Conservation (phyloP, 2,113 vertebrate genomes). For the Scatophagus argus region DNA sequence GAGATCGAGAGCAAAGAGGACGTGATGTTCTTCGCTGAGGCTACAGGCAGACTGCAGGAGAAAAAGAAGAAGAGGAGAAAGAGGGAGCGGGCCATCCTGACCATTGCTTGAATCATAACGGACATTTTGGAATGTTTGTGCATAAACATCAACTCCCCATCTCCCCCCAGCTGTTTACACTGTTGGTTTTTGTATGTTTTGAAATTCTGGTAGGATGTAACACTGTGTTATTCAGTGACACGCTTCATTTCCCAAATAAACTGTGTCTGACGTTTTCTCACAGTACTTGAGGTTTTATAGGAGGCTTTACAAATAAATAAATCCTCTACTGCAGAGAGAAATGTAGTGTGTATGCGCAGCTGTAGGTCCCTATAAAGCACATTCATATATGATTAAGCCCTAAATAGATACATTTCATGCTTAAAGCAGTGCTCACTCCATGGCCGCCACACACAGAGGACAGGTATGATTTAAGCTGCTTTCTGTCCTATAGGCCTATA, state of each 20-base stretch:
- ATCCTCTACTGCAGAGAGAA: conserved; percentile 12
- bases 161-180: neutral
- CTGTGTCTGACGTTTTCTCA: conserved; percentile 45
- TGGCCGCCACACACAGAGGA: conserved; percentile 34
- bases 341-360: conserved; percentile 19
- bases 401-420: conserved; percentile 27
- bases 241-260: conserved; percentile 68
- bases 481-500: conserved; percentile 42
- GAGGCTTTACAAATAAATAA: conserved; percentile 54
- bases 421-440: conserved; percentile 18
- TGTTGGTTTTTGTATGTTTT: conserved; percentile 35
- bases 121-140: conserved; percentile 7
- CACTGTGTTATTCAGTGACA: conserved; percentile 37
- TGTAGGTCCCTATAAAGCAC: conserved; percentile 34
- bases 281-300: conserved; percentile 29
- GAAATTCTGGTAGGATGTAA: conserved; percentile 30
- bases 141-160: neutral
- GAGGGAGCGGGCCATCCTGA: conserved; percentile 90
- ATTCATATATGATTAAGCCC: conserved; percentile 9
- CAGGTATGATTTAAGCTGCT: conserved; percentile 63
- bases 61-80: conserved; percentile 92
- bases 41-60: conserved; percentile 89
- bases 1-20: conserved; percentile 95
- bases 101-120: conserved; percentile 82
- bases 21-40: conserved; percentile 94